Percentiles rank a stretch among this genome's conserved stretches.
These are phyloP conservation scores for Phlogophora meticulosa DNA, from an alignment of 2,888 invertebrate genomes.

Conservation along the genomic window DNA sequence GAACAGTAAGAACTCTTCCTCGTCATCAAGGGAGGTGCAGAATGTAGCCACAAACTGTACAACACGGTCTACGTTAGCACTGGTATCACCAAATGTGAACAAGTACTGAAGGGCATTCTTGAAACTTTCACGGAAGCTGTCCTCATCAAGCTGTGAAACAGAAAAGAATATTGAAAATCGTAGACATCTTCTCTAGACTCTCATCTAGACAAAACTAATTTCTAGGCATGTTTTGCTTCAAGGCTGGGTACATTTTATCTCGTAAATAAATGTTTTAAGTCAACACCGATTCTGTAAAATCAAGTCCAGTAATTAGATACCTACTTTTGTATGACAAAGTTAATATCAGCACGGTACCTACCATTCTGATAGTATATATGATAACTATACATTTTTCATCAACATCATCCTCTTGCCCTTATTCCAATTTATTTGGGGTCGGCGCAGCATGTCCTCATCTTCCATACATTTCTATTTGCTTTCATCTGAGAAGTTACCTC, in stretches of 20 bases:
- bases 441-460: no score
- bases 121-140: conserved; percentile 92
- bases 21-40: conserved; percentile 91
- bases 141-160: conserved; percentile 81
- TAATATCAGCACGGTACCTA: no score
- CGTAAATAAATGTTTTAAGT: not conserved
- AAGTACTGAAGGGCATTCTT: conserved; percentile 92
- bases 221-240: not conserved
- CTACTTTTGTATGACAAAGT: not conserved
- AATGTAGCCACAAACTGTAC: conserved; percentile 94
- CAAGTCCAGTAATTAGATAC: not conserved
- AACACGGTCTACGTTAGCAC: conserved; percentile 93
- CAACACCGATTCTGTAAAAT: not conserved
- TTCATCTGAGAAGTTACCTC: no score
- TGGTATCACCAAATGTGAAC: conserved; percentile 93
- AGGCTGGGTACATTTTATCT: not conserved
- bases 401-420: no score
- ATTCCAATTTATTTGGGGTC: no score
- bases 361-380: no score
- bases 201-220: not conserved
- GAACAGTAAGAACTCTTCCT: conserved; percentile 90
- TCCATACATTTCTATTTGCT: no score
- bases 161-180: not conserved
- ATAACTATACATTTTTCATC: no score
- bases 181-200: not conserved